Conservation (phyloP, 2,888 invertebrate species). For the Hydriomena furcata region DNA sequence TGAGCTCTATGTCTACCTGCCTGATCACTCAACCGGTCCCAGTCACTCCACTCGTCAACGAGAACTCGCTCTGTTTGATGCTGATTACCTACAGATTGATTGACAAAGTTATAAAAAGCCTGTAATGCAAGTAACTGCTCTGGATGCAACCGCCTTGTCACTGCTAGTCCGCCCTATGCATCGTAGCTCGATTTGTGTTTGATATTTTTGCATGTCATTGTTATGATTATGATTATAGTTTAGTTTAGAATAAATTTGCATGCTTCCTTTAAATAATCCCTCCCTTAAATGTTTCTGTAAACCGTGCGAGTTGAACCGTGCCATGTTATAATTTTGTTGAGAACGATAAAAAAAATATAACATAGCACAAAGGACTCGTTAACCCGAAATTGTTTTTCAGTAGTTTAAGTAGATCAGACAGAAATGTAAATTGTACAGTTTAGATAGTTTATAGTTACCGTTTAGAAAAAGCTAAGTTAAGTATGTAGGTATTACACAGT, state of each 20-base stretch:
- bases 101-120: background rate
- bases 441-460: too few relatives aligned
- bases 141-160: slow-evolving; percentile 5
- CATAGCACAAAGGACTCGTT: too few relatives aligned
- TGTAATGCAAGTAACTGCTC: slow-evolving; percentile 3
- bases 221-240: background rate
- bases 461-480: too few relatives aligned
- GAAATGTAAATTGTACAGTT: too few relatives aligned
- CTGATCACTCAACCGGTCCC: slow-evolving; percentile 2
- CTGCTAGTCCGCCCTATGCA: slow-evolving; percentile 31
- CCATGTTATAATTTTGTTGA: background rate
- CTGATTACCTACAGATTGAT: slow-evolving; percentile 11
- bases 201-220: slow-evolving; percentile 40
- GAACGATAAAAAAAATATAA: too few relatives aligned
- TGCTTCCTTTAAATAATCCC: background rate
- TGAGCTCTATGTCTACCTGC: slow-evolving; percentile 33
- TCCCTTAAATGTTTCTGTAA: too few relatives aligned
- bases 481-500: too few relatives aligned
- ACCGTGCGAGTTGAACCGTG: too few relatives aligned
- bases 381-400: background rate
- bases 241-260: slow-evolving; percentile 1
- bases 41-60: slow-evolving; percentile 29
- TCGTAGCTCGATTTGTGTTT: slow-evolving; percentile 39
- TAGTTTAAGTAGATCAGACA: too few relatives aligned
- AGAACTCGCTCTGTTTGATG: slow-evolving; percentile 34